Evolutionary conservation across 2,113 vertebrate genomes (phyloP).

Genomic region (Micromys minutus): DNA sequence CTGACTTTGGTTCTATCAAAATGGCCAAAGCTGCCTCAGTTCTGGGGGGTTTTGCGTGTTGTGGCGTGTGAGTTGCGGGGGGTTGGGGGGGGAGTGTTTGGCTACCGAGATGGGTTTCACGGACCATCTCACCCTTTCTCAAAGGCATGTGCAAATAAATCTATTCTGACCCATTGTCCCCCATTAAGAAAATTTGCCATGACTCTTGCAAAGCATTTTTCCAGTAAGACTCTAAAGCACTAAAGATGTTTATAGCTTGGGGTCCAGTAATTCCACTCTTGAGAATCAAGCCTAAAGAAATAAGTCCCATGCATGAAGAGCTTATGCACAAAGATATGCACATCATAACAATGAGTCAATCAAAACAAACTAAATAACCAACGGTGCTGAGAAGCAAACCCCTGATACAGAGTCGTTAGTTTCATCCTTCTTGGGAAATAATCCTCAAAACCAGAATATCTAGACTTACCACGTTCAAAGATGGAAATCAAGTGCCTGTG

Average conservation of each 20-base stretch:
- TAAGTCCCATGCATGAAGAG: conserved; percentile 51
- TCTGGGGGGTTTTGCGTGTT: background rate
- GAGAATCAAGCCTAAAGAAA: conserved; percentile 61
- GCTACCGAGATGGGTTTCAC: background rate
- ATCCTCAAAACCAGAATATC: conserved; percentile 24
- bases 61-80: background rate
- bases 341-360: conserved; percentile 53
- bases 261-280: conserved; percentile 61
- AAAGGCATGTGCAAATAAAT: conserved; percentile 4
- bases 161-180: conserved; percentile 13
- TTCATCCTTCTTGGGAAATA: conserved; percentile 7
- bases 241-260: conserved; percentile 62
- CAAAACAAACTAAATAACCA: conserved; percentile 50
- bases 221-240: conserved; percentile 57
- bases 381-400: conserved; percentile 10
- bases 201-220: conserved; percentile 56
- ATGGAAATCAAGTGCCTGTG: conserved; percentile 14
- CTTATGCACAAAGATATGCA: conserved; percentile 32
- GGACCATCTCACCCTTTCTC: background rate
- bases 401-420: background rate
- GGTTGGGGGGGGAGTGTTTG: background rate
- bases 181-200: conserved; percentile 34
- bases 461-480: conserved; percentile 10
- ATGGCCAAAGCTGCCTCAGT: background rate
- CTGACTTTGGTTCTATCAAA: background rate